These are phyloP conservation scores for Anas platyrhynchos DNA, from an alignment of 2,113 vertebrate genomes.

Conservation along the genomic window DNA sequence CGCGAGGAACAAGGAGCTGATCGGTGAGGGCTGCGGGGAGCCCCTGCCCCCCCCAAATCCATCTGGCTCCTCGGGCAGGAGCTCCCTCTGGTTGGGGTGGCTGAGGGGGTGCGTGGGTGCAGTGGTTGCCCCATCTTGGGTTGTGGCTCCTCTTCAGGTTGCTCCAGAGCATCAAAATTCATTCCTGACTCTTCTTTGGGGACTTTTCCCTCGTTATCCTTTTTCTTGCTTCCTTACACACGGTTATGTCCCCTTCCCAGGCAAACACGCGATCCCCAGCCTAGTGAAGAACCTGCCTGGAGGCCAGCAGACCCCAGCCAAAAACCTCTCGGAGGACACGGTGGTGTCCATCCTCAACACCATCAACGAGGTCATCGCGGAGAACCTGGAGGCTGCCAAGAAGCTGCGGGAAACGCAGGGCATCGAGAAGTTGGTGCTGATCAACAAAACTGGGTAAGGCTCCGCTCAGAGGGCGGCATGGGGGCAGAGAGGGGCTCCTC, in stretches of 20 bases:
- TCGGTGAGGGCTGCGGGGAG: slow-evolving; percentile 78
- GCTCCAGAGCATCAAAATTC: background rate
- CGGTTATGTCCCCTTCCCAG: slow-evolving; percentile 59
- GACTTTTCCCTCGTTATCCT: background rate
- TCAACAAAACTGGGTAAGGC: slow-evolving; percentile 91
- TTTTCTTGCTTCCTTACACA: background rate
- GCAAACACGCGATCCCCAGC: slow-evolving; percentile 89
- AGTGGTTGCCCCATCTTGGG: accelerated
- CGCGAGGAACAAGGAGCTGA: slow-evolving; percentile 88
- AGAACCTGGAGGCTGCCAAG: slow-evolving; percentile 91
- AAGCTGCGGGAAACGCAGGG: slow-evolving; percentile 89
- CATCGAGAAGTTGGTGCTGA: slow-evolving; percentile 93
- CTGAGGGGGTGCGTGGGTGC: accelerated
- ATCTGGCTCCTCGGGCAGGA: accelerated
- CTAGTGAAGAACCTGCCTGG: slow-evolving; percentile 90
- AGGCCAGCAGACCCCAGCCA: slow-evolving; percentile 86
- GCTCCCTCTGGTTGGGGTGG: background rate
- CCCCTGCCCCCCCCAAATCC: accelerated
- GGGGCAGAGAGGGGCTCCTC: background rate
- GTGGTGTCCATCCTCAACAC: slow-evolving; percentile 92
- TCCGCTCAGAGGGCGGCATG: background rate
- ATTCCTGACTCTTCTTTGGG: background rate
- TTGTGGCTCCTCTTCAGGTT: background rate
- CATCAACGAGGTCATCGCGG: slow-evolving; percentile 90
- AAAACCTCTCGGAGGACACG: slow-evolving; percentile 87